A percentile compares a stretch with the other conserved stretches of the same genome.
phyloP scores from a whole-genome alignment of 1,140 invertebrate species.

The Papilio dardanus region DNA sequence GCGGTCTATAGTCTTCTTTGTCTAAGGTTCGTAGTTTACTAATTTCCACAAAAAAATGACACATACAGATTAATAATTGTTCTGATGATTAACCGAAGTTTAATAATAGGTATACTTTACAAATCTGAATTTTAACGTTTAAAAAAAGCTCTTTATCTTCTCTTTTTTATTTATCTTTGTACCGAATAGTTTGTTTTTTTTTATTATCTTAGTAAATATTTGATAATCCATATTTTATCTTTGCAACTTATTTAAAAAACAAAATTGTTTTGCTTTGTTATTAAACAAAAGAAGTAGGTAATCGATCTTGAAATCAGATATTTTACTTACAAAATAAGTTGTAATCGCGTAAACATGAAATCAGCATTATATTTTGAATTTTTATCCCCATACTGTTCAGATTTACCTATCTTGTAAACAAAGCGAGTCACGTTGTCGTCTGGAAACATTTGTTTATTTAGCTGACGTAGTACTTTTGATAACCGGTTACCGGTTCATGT shows the following conservation, averaged over 20 bases:
- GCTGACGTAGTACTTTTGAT: not conserved
- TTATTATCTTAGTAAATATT: not conserved
- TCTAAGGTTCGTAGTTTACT: not conserved
- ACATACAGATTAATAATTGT: not conserved
- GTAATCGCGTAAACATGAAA: not conserved
- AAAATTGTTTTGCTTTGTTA: conserved; percentile 1
- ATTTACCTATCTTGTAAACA: not conserved
- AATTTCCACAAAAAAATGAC: not conserved
- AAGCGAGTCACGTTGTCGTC: not conserved
- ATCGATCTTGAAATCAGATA: not conserved
- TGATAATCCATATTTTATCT: not conserved
- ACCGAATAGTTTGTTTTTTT: not conserved
- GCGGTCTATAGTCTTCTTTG: too few species aligned
- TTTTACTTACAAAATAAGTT: not conserved
- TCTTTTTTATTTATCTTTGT: too few species aligned
- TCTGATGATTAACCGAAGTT: not conserved
- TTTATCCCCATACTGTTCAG: not conserved
- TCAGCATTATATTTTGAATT: not conserved
- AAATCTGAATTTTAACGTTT: too few species aligned
- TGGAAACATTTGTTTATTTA: not conserved
- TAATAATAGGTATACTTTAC: too few species aligned
- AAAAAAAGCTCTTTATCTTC: not conserved
- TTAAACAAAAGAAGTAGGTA: not conserved
- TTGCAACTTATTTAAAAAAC: not conserved
- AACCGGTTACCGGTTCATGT: not conserved